Evolutionary conservation across 2,888 invertebrate genomes (phyloP), one percentile per base, ranked within the genome.

Genomic region (Ichneumoninae sp.): DNA sequence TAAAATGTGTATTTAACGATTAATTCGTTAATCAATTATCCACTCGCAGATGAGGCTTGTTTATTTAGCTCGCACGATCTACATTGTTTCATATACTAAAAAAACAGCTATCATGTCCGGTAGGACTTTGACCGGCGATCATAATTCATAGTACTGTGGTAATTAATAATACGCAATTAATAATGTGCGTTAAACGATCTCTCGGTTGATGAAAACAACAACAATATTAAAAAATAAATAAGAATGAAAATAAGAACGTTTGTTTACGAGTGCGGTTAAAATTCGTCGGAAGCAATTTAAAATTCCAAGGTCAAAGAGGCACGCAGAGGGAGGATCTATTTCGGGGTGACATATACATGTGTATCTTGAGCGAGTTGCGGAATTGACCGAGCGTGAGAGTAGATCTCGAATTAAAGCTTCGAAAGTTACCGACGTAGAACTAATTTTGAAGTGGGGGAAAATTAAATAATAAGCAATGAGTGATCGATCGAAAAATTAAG

Each of bases 321-420:
- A 47, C 26, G 69, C 69, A 19, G 68, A 69, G 69, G 74, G 74
- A 80, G 68, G 66, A 73, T 74, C 80, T 80, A 80, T 74, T 80
- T 68, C n/a, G 22, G 80, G 30, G 30, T 68, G 68, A 80, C 57
- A 66, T 66, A 66, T 79, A 52, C 30, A 71, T 50, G 50, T 65
- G 54, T 66, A 47, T 65, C 65, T 63, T 40, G 44, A 16, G 44
- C 16, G 73, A 33, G 47, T 13, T 1, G 69, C 70, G 54, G 52
- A 36, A 80, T 65, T 40, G 50, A 70, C 40, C 47, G 63, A 70
- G 44, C 36, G 30, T 10, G 69, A 70, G 69, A 69, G 52, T n/a
- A 66, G 26, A 40, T 33, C 40, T 50, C 19, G 16, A 36, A 19
- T 40, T 57, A 26, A 68, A 74, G 30, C 36, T 30, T 75, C 16